Conservation (phyloP, 2,888 invertebrate species). For the Leptinotarsa juncta region DNA sequence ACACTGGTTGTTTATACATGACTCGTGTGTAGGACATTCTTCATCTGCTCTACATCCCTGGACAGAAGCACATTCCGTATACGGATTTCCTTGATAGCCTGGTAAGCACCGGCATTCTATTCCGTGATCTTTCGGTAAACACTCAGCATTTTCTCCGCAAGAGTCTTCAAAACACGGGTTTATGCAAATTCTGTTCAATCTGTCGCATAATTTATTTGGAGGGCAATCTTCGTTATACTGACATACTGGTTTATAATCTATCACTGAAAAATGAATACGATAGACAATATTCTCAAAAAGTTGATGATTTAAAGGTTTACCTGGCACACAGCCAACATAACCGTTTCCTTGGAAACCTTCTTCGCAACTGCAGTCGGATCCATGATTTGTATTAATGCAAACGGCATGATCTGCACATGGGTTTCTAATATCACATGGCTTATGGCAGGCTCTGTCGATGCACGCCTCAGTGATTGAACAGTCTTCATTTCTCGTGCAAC, state of each 20-base stretch:
- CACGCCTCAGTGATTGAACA: slow-evolving; percentile 89
- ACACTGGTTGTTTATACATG: slow-evolving; percentile 82
- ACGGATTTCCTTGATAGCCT: slow-evolving; percentile 83
- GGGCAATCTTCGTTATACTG: slow-evolving; percentile 94
- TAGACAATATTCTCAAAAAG: not conserved
- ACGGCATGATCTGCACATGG: slow-evolving; percentile 87
- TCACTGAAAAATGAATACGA: slow-evolving; percentile 44
- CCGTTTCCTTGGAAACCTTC: slow-evolving; percentile 91
- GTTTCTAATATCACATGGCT: slow-evolving; percentile 86
- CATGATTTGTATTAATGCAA: slow-evolving; percentile 89
- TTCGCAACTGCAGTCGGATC: slow-evolving; percentile 85
- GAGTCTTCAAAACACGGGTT: slow-evolving; percentile 84
- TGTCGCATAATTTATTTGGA: slow-evolving; percentile 85
- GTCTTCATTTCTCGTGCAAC: slow-evolving; percentile 88
- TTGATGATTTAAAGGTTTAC: slow-evolving; percentile 65
- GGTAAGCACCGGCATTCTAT: slow-evolving; percentile 80
- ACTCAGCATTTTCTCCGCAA: slow-evolving; percentile 86
- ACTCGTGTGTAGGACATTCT: slow-evolving; percentile 80
- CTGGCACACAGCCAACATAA: slow-evolving; percentile 82
- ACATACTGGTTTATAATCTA: slow-evolving; percentile 73
- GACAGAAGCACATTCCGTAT: slow-evolving; percentile 76
- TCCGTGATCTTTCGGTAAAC: slow-evolving; percentile 80
- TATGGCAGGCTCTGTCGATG: slow-evolving; percentile 85
- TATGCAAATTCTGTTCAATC: slow-evolving; percentile 85
- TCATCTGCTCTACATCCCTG: slow-evolving; percentile 78